Evolutionary conservation across 2,797 vertebrate genomes (phyloP).

Genomic region (Phoebastria nigripes): DNA sequence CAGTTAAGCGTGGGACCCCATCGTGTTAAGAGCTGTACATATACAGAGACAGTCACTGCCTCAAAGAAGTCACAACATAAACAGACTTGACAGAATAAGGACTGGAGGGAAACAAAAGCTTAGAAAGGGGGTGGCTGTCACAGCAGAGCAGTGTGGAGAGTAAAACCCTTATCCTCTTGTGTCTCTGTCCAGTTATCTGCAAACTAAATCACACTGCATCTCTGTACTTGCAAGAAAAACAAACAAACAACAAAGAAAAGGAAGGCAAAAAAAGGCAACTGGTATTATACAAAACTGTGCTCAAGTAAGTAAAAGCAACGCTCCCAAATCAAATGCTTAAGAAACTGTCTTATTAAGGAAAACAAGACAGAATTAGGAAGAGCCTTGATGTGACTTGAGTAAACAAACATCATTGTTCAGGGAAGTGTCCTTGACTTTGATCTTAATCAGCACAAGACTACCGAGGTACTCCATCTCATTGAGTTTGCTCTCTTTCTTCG

Average conservation of each 20-base stretch:
- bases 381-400: background rate
- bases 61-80: background rate
- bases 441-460: background rate
- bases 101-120: background rate
- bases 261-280: background rate
- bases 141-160: background rate
- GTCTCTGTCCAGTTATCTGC: background rate
- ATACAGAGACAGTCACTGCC: background rate
- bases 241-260: background rate
- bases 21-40: accelerated
- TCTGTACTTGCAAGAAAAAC: background rate
- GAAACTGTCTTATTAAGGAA: background rate
- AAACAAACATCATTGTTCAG: background rate
- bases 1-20: background rate
- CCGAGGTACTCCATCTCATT: background rate
- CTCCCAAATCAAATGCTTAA: background rate
- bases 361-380: background rate
- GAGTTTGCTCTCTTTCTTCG: background rate
- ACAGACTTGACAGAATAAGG: background rate
- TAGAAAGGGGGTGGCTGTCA: background rate
- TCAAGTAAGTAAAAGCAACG: background rate
- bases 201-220: background rate
- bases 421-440: background rate
- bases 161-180: background rate
- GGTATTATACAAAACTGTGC: background rate